A percentile compares a stretch with the other conserved stretches of the same genome.
These are phyloP conservation scores for Leptopilina boulardi DNA, from an alignment of 1,140 invertebrate genomes.

Conservation along the genomic window DNA sequence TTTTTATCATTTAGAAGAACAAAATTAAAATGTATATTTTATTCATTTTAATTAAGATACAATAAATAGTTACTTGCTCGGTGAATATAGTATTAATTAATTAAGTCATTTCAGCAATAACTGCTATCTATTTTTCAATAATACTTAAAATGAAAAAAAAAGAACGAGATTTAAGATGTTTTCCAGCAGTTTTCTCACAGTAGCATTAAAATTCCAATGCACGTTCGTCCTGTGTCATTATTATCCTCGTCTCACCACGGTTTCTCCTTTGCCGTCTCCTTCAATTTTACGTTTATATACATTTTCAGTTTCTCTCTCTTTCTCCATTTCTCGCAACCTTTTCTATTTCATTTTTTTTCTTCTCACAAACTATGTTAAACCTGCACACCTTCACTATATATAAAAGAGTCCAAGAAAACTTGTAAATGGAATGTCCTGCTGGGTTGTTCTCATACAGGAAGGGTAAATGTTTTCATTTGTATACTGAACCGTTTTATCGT, in stretches of 20 bases:
- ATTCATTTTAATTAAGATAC: too few species aligned
- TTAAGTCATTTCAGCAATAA: background rate
- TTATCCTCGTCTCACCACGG: constrained; percentile 14
- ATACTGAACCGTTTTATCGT: constrained; percentile 14
- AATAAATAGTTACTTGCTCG: background rate
- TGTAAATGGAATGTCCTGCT: constrained; percentile 1
- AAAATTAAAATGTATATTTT: too few species aligned
- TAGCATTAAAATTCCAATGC: constrained; percentile 24
- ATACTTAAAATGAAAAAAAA: background rate
- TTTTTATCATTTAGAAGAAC: too few species aligned
- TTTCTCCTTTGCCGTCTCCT: constrained; percentile 16
- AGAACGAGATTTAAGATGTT: background rate
- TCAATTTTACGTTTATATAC: background rate
- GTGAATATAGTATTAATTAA: background rate
- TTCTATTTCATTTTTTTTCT: constrained; percentile 4
- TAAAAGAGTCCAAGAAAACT: constrained; percentile 27
- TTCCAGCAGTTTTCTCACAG: constrained; percentile 12
- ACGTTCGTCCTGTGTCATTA: constrained; percentile 25
- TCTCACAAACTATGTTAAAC: constrained; percentile 8
- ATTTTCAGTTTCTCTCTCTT: background rate
- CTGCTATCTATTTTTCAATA: background rate
- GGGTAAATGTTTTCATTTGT: constrained; percentile 7
- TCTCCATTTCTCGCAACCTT: too few species aligned
- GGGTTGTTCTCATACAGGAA: constrained; percentile 16
- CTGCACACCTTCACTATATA: constrained; percentile 6